Base-by-base conservation (phyloP, 2,113 vertebrate species). In the Pao palembangensis region DNA sequence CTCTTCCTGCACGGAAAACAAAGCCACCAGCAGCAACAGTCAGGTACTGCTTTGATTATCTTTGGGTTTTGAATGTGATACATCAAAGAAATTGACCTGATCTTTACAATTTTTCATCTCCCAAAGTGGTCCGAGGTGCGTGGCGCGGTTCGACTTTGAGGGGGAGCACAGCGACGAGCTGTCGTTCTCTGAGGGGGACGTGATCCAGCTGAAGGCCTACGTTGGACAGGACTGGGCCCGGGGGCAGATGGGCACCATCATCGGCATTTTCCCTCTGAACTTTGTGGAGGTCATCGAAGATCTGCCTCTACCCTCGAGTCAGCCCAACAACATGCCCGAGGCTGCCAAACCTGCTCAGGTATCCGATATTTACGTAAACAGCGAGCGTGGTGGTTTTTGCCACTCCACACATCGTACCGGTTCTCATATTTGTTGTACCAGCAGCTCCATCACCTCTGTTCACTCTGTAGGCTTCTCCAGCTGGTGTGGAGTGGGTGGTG, bases 101-200 rank as follows among this genome's bases (percentile, higher is more conserved):
- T 11, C 11, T 38, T 3, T 38, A 11, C 1, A 38, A 38, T 12
- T 2, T 38, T 10, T 2, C 1, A 19, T 55, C 28, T 28, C 16
- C 55, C 75, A 10, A 71, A 98, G 96, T 31, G 93, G 93, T 41
- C 92, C 92, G 1, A 91, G 92, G 50, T 98, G 94, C 48, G 44
- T 94, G 74, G 93, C 96, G 14, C 91, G 91, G 50, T 99, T 96
- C 67, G 93, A 98, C 72, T 98, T 94, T 20, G 95, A 95, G 6
- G 93, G 93, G 25, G 94, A 98, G 76, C 90, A 92, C 71, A 89
- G 87, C 18, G 91, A 96, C 23, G 97, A 98, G 82, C 88, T 98
- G 73, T 91, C 92, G 43, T 98, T 98, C 87, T 89, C 79, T 5
- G 94, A 98, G 85, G 95, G 95, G 38, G 94, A 98, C 56, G 87